Percentiles rank a stretch among this genome's conserved stretches.
Conservation (phyloP, 2,113 vertebrate species). For the Hippopotamus amphibius region DNA sequence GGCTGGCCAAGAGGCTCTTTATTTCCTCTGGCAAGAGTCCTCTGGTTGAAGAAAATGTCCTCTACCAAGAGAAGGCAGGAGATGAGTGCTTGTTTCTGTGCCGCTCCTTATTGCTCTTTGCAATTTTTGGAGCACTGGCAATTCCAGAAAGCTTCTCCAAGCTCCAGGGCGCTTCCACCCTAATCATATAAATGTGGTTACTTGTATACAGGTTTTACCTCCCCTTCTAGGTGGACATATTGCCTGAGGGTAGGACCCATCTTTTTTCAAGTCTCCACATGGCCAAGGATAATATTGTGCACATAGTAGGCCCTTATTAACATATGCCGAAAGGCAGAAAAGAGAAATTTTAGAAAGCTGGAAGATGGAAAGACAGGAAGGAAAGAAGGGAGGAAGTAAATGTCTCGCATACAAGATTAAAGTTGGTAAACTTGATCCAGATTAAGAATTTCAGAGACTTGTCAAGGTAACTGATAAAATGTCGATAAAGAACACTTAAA, state of each 20-base stretch:
- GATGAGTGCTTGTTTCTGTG: background rate
- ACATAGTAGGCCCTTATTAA: background rate
- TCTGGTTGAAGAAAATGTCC: background rate
- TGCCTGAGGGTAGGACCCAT: background rate
- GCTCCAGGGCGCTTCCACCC: background rate
- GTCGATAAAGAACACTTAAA: background rate
- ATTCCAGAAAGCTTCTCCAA: background rate
- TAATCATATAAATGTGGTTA: background rate
- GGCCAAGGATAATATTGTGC: background rate
- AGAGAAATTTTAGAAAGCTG: background rate
- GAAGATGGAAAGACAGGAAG: background rate
- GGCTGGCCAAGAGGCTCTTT: background rate
- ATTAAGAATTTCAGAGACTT: background rate
- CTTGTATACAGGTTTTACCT: background rate
- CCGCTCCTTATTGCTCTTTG: accelerated
- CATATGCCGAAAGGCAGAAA: background rate
- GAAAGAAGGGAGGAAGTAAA: background rate
- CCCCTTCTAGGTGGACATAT: too few species aligned
- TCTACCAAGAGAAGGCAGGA: background rate
- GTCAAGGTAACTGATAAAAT: background rate
- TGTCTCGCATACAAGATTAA: background rate
- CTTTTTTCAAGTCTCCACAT: background rate
- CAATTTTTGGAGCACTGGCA: background rate
- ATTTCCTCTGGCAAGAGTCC: background rate
- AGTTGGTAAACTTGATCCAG: background rate